Percentiles rank a stretch among this genome's conserved stretches.
These are phyloP conservation scores for Microplitis manilae DNA, from an alignment of 2,888 invertebrate genomes.

Conservation along the genomic window DNA sequence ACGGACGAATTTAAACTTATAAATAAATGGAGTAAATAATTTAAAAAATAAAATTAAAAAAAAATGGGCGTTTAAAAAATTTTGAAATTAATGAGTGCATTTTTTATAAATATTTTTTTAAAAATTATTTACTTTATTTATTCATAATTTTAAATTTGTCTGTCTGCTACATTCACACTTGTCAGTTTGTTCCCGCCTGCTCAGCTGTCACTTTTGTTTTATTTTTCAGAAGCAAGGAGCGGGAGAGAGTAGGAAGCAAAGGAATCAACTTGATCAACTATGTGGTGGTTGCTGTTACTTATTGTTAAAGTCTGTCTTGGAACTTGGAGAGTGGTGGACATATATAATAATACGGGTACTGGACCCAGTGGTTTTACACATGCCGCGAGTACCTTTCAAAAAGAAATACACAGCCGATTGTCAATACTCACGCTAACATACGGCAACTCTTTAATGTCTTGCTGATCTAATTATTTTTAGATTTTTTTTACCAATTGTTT, in stretches of 20 bases:
- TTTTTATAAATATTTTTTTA: no score
- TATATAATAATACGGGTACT: neutral
- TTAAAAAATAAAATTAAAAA: no score
- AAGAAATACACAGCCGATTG: slow-evolving; percentile 42
- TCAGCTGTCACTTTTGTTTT: neutral
- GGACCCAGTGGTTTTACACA: slow-evolving; percentile 38
- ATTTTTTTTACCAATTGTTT: slow-evolving; percentile 14
- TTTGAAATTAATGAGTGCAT: no score
- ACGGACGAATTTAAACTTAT: no score
- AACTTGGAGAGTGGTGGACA: neutral
- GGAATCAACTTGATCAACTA: neutral
- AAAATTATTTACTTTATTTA: no score
- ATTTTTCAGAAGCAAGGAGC: neutral
- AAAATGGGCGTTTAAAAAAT: no score
- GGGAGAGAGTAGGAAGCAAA: neutral
- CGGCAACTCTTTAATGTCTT: slow-evolving; percentile 11
- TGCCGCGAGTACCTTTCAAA: slow-evolving; percentile 48
- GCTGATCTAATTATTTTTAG: slow-evolving; percentile 5
- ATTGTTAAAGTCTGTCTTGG: neutral
- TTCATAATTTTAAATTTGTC: no score
- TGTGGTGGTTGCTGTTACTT: neutral
- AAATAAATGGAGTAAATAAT: no score
- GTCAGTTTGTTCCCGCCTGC: no score
- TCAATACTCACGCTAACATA: slow-evolving; percentile 27
- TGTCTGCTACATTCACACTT: no score